Percentiles rank a stretch among this genome's conserved stretches.
phyloP scores from a whole-genome alignment of 2,113 vertebrate genomes.

The Pontoporia blainvillei region DNA sequence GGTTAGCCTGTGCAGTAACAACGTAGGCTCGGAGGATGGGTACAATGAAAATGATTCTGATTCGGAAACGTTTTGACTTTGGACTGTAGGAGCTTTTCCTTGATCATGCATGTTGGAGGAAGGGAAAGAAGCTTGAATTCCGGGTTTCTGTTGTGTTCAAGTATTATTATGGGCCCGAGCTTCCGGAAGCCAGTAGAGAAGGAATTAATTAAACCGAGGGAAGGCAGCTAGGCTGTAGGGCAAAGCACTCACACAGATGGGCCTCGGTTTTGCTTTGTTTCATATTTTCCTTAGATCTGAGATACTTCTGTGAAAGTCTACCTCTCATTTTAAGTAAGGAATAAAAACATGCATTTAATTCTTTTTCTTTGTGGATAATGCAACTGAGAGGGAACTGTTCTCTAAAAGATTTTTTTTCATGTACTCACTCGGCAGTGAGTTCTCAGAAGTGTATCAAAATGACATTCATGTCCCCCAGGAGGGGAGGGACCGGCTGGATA shows the following conservation, averaged over 20 bases:
- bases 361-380: slow-evolving; percentile 73
- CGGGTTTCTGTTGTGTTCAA: slow-evolving; percentile 21
- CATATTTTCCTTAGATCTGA: slow-evolving; percentile 71
- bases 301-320: slow-evolving; percentile 80
- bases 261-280: slow-evolving; percentile 62
- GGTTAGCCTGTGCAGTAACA: slow-evolving; percentile 81
- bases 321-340: slow-evolving; percentile 81
- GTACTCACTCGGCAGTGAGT: slow-evolving; percentile 65
- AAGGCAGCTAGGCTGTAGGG: slow-evolving; percentile 50
- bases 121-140: slow-evolving; percentile 60
- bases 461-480: slow-evolving; percentile 16
- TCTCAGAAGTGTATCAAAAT: slow-evolving; percentile 55
- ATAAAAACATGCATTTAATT: slow-evolving; percentile 64
- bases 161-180: slow-evolving; percentile 47
- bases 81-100: slow-evolving; percentile 20
- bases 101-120: neutral
- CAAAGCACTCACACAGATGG: slow-evolving; percentile 37
- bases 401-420: slow-evolving; percentile 43
- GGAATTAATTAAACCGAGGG: slow-evolving; percentile 38
- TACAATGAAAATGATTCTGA: slow-evolving; percentile 94
- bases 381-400: slow-evolving; percentile 72
- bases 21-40: slow-evolving; percentile 84
- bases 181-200: slow-evolving; percentile 40
- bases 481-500: neutral
- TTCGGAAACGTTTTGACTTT: slow-evolving; percentile 93